phyloP scores from a whole-genome alignment of 2,797 vertebrate species.

The Ciconia nigra region DNA sequence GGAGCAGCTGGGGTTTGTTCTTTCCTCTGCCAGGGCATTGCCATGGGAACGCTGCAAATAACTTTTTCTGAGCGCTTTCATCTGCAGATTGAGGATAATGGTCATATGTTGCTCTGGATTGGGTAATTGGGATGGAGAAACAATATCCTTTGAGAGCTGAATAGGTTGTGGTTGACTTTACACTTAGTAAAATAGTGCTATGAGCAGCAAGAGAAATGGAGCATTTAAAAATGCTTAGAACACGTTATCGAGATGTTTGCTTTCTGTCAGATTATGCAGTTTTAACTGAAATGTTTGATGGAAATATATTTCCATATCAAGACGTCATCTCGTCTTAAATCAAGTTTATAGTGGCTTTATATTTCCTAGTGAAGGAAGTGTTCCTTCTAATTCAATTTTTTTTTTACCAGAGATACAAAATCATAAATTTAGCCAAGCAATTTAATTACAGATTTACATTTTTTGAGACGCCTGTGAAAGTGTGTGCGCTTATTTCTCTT shows the following conservation, averaged over 20 bases:
- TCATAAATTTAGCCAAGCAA: constrained; percentile 4
- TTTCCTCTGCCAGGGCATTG: neutral
- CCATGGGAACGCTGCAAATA: neutral
- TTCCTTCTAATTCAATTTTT: constrained; percentile 32
- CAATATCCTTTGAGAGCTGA: neutral
- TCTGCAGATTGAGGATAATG: neutral
- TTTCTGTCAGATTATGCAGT: neutral
- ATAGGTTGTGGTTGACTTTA: neutral
- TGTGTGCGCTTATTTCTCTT: neutral
- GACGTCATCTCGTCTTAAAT: constrained; percentile 43
- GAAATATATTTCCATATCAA: constrained; percentile 33
- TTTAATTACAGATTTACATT: constrained; percentile 40
- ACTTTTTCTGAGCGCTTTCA: neutral
- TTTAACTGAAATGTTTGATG: constrained; percentile 32
- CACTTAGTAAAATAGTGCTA: neutral
- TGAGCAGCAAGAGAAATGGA: constrained; percentile 1
- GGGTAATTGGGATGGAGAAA: neutral
- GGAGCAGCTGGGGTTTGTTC: neutral
- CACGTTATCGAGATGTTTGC: neutral
- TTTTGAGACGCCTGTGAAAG: neutral
- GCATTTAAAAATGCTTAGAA: neutral
- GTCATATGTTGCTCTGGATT: neutral
- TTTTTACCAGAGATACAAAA: constrained; percentile 1
- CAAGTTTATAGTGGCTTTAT: constrained; percentile 20
- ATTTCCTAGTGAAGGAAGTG: constrained; percentile 4